Base-by-base conservation (phyloP, 2,888 invertebrate genomes). In the Hanleya hanleyi region DNA sequence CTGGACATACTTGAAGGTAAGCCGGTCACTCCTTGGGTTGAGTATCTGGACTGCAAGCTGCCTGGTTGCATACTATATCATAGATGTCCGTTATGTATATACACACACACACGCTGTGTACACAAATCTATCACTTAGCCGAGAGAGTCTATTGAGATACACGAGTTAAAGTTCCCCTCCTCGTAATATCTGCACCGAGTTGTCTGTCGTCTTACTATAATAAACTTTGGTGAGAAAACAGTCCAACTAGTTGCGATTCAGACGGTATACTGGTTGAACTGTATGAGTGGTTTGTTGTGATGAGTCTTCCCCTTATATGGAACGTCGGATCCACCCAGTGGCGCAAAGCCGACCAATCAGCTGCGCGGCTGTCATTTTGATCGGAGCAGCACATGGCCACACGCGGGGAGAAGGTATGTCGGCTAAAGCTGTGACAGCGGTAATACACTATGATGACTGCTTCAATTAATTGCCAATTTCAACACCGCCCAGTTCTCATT, bases 31-130 rank as follows among this genome's bases (percentile, higher is more conserved):
- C 81, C 80, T 71, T 82, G 77, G 33, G 85, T 79, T 22, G 84
- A 81, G 77, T 88, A 89, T 36, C 87, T 83, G 47, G 86, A 77
- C 71, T 86, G 85, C 22, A 89, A 77, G 36, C 86, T 80, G 69
- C 86, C 83, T 12, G 85, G 84, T 76, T 88, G 87, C 87, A 89
- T 87, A 67, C 83, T 57, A 57, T 57, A 29, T 57, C 57, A 57
- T 57, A 47, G 47, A 47, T 22, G n/a, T 18, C 22, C 47, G 47
- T 47, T 47, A 22, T 47, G 47, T 47, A 47, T 47, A 57, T 29
- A 32, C 57, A 57, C 29, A 57, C 32, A 57, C 57, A 41, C 9
- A 12, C 29, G 29, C 12, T n/a, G 41, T 22, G 38, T 65, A 65
- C 70, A 70, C 74, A 74, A 37, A 18, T 35, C 57, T 57, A 47